Evolutionary conservation across 2,888 invertebrate genomes (phyloP), one percentile per base, ranked within the genome.

Genomic region (Tethea ocularis): DNA sequence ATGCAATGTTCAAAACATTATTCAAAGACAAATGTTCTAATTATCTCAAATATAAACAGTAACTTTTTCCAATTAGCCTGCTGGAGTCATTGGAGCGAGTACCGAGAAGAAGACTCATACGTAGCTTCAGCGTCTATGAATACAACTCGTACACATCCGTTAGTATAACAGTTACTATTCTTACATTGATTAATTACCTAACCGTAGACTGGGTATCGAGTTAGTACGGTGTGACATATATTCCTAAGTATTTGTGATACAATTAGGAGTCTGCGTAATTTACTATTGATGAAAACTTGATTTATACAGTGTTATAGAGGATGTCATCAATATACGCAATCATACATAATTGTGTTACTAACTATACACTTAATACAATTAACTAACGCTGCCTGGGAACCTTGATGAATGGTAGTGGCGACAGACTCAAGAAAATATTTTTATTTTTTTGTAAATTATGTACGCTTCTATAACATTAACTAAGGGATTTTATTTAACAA

Each of bases 81-180:
- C 80, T 89, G 56, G 80, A 83, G 15, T 53, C 68, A 0, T 8
- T 74, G 5, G 75, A 80, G 0, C 82, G 89, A 1, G 64, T 62
- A 7, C 82, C 89, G 0, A 81, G 81, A 59, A 77, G 91, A 63
- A 71, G 91, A 60, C 55, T 78, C 4, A 58, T 81, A 22, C 67
- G 76, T 11, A 61, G 62, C 7, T 83, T 86, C 59, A 79, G 77
- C 63, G 10, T 86, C 4, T 89, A 63, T 56, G 74, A 77, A 62
- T 92, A 86, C 64, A 83, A 91, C 57, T 86, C 88, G 0, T 83
- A 72, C 63, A 60, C 60, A 46, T 63, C 72, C 0, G 91, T 91
- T 65, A 85, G 88, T 86, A 60, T 51, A 11, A 52, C 46, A 41
- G 23, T 53, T 51, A 58, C 26, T 51, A 29, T 54, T 26, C 46